These are phyloP conservation scores for Bryconaethiops microstoma DNA, from an alignment of 2,797 vertebrate genomes.

Conservation along the genomic window DNA sequence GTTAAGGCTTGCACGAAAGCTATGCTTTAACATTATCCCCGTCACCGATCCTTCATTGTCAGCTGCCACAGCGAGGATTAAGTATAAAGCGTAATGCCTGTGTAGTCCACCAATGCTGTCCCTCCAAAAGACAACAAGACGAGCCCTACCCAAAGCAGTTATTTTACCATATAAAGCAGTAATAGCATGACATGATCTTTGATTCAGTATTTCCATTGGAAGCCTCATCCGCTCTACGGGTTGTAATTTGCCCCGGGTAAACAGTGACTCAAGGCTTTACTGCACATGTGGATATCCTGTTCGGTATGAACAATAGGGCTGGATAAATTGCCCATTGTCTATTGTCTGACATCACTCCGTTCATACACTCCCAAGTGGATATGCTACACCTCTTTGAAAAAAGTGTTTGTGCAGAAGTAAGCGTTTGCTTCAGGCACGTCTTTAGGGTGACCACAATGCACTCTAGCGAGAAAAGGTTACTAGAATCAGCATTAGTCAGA, in stretches of 20 bases:
- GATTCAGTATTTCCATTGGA: constrained; percentile 1
- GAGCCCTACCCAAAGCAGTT: not conserved
- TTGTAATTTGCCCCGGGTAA: constrained; percentile 29
- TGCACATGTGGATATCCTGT: constrained; percentile 38
- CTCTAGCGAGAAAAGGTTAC: constrained; percentile 2
- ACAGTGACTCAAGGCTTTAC: constrained; percentile 11
- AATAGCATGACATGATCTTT: not conserved
- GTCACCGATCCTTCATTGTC: constrained; percentile 19
- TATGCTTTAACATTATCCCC: constrained; percentile 29
- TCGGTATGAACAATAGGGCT: not conserved
- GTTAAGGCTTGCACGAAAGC: constrained; percentile 44
- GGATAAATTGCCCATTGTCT: not conserved
- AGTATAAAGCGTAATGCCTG: not conserved
- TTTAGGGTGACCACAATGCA: not conserved
- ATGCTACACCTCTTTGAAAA: not conserved
- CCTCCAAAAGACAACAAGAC: not conserved
- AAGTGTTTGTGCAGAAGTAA: not conserved
- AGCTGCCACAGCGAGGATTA: constrained; percentile 35
- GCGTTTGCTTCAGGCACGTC: not conserved
- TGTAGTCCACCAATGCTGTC: not conserved
- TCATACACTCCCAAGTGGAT: not conserved
- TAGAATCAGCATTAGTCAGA: not conserved
- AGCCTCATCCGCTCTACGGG: not conserved
- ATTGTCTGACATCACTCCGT: not conserved
- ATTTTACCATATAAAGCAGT: constrained; percentile 10